Conservation (phyloP, 2,888 invertebrate species). For the Candidula unifasciata region DNA sequence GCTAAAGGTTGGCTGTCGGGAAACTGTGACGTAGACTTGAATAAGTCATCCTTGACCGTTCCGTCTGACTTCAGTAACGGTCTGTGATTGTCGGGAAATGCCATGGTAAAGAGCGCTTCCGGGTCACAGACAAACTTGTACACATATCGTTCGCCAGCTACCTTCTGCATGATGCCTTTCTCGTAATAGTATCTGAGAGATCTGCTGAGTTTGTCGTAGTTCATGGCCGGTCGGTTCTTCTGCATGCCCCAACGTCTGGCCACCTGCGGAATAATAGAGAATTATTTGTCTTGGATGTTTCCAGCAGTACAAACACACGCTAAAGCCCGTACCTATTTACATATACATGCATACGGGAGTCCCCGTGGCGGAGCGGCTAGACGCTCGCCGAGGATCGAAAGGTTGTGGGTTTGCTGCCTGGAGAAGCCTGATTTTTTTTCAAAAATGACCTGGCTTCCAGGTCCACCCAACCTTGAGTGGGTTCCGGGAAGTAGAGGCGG, state of each 20-base stretch:
- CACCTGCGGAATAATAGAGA: conserved; percentile 81
- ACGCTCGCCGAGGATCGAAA: too few relatives aligned
- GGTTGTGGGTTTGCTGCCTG: too few relatives aligned
- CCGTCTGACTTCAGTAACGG: conserved; percentile 72
- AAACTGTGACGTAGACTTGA: conserved; percentile 50
- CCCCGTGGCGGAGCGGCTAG: too few relatives aligned
- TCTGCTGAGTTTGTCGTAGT: conserved; percentile 95
- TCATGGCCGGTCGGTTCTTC: conserved; percentile 97
- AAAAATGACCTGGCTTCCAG: too few relatives aligned
- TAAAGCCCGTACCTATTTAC: too few relatives aligned
- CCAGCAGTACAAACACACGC: too few relatives aligned
- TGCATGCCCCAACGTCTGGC: conserved; percentile 96
- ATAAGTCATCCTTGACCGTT: conserved; percentile 52
- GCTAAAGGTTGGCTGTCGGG: conserved; percentile 56
- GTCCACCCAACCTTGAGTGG: too few relatives aligned
- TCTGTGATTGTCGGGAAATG: conserved; percentile 74
- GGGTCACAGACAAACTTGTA: conserved; percentile 98
- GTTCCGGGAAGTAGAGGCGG: too few relatives aligned
- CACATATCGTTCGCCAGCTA: conserved; percentile 93
- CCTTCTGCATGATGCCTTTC: conserved; percentile 99
- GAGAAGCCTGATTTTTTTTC: too few relatives aligned
- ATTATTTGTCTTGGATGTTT: not conserved
- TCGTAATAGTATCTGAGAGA: conserved; percentile 97
- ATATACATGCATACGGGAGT: too few relatives aligned
- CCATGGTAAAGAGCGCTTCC: conserved; percentile 77